Evolutionary conservation across 2,797 vertebrate species (phyloP).

Genomic region (Microctenopoma stevenorrisi): DNA sequence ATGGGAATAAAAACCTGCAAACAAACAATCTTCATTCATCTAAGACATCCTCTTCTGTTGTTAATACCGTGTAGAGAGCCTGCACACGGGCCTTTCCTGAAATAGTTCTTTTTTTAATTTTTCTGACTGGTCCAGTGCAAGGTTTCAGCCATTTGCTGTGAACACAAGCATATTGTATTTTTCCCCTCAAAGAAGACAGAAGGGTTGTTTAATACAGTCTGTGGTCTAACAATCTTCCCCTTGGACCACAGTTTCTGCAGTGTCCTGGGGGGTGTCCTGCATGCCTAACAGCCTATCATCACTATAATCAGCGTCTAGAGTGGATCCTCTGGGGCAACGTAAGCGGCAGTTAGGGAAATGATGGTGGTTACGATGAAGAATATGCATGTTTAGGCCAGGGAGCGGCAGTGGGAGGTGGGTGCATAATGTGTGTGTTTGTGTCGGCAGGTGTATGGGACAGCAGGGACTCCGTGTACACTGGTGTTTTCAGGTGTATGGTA

Average conservation of each 20-base stretch:
- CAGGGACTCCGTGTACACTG: constrained; percentile 1
- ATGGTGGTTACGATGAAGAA: constrained; percentile 65
- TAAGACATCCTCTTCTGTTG: too few relatives aligned
- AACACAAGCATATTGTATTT: not conserved
- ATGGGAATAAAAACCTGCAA: too few relatives aligned
- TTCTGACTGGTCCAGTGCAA: too few relatives aligned
- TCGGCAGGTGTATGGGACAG: constrained; percentile 33
- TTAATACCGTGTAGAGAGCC: too few relatives aligned
- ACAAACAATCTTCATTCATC: too few relatives aligned
- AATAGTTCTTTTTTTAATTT: too few relatives aligned
- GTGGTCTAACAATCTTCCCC: constrained; percentile 12
- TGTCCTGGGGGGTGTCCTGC: constrained; percentile 37
- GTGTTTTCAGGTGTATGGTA: constrained; percentile 26
- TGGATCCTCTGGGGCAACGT: constrained; percentile 39
- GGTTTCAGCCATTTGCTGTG: not conserved
- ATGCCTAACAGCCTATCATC: constrained; percentile 52
- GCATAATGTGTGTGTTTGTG: constrained; percentile 30
- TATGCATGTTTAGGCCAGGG: constrained; percentile 55
- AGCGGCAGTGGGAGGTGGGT: constrained; percentile 33
- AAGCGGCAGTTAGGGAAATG: constrained; percentile 77
- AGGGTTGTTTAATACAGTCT: constrained; percentile 3
- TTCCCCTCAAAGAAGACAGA: constrained; percentile 1
- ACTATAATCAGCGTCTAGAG: constrained; percentile 65
- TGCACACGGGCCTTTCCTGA: too few relatives aligned
- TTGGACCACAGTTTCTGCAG: not conserved